Percentiles rank a stretch among this genome's conserved stretches.
These are phyloP conservation scores for Xestia sexstrigata DNA, from an alignment of 2,888 invertebrate genomes.

Conservation along the genomic window DNA sequence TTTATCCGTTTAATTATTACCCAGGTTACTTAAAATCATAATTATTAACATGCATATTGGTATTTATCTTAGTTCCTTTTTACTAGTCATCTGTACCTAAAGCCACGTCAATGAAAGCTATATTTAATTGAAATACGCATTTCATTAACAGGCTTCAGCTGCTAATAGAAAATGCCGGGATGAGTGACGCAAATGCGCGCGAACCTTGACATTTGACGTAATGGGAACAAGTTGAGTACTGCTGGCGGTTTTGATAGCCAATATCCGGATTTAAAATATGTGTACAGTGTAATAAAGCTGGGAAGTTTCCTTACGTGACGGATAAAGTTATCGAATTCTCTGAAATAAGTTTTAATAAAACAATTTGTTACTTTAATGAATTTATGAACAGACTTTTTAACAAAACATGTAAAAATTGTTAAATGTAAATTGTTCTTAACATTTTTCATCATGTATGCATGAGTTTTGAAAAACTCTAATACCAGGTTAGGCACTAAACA, in stretches of 20 bases:
- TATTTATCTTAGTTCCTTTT: not conserved
- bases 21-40: not conserved
- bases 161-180: slow-evolving; percentile 55
- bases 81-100: not conserved
- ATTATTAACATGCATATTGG: not conserved
- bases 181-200: slow-evolving; percentile 64
- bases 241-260: slow-evolving; percentile 23
- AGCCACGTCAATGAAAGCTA: not conserved
- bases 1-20: not conserved
- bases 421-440: too few species aligned
- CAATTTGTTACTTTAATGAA: too few species aligned
- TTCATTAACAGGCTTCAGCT: slow-evolving; percentile 54
- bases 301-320: not conserved
- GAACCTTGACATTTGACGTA: slow-evolving; percentile 71
- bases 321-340: not conserved
- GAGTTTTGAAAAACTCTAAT: too few species aligned
- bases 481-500: too few species aligned
- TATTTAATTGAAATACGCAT: slow-evolving; percentile 41
- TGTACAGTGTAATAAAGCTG: slow-evolving; percentile 1
- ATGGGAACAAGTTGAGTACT: slow-evolving; percentile 34
- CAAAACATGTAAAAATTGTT: too few species aligned
- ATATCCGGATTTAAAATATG: slow-evolving; percentile 32
- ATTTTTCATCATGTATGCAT: too few species aligned
- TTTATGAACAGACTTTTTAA: not conserved
- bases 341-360: not conserved